Conservation (phyloP, 2,113 vertebrate species). For the Candoia aspera region DNA sequence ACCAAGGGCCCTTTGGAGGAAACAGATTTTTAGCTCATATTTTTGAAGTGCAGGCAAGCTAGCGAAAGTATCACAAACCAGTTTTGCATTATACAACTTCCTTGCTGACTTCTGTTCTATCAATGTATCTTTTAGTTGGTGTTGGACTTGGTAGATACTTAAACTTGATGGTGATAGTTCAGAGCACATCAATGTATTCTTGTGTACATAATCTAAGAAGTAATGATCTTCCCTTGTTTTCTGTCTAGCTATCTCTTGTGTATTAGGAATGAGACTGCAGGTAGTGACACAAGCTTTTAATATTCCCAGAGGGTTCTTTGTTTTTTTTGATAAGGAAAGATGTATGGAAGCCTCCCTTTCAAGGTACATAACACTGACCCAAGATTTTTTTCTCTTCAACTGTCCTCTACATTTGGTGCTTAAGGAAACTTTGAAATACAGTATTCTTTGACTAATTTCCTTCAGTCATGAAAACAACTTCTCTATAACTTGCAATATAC, state of each 20-base stretch:
- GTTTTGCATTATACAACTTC: not conserved
- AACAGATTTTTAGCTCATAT: not conserved
- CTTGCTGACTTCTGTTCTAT: not conserved
- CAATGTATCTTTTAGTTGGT: not conserved
- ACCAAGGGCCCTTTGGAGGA: not conserved
- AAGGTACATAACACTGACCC: not conserved
- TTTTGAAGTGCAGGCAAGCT: not conserved
- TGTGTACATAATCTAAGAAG: slow-evolving; percentile 1
- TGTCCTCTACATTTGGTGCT: not conserved
- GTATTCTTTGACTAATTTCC: not conserved
- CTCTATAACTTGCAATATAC: not conserved
- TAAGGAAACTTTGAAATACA: not conserved
- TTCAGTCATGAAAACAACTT: not conserved
- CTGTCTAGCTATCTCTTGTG: not conserved
- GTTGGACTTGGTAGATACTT: not conserved
- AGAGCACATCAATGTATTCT: not conserved
- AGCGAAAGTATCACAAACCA: not conserved
- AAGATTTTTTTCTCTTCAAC: not conserved
- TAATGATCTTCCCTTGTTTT: not conserved
- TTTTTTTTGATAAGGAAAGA: not conserved
- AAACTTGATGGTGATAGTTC: not conserved
- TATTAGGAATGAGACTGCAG: not conserved
- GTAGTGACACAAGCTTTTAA: not conserved
- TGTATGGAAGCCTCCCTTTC: not conserved
- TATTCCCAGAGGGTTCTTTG: not conserved